Evolutionary conservation across 2,888 invertebrate species (phyloP), one percentile per base, ranked within the genome.

Genomic region (Catonia carolina): DNA sequence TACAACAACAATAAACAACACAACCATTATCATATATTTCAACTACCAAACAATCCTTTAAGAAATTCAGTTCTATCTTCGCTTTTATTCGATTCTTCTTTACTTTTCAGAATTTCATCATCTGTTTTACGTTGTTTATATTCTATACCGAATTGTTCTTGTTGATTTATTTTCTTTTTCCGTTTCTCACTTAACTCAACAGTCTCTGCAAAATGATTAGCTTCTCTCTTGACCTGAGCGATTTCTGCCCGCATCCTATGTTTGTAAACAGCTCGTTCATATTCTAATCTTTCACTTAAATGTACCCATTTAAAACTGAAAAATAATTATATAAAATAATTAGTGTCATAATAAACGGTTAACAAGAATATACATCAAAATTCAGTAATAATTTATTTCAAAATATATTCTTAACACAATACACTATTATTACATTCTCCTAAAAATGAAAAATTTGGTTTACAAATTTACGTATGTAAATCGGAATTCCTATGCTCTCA

Each of bases 241-340:
- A 96, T 88, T 75, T 96, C 96, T 0, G 87, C 82, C 63, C 86
- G 76, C 61, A 95, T 73, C 68, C 90, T 83, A 71, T 96, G 94
- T 69, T 88, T 85, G 66, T 86, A 84, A 1, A 91, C 89, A 17
- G 92, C 92, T 70, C 85, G 85, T 72, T 98, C 97, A 72, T 95
- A 96, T 2, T 89, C 89, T 64, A 98, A 75, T 64, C 95, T 80
- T 74, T 98, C 98, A 70, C 89, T 90, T 39, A 99, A 77, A 73
- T 99, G 96, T 23, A 85, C 78, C 98, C 98, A 99, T 74, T 96
- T 96, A 70, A 98, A 98, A 63, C 89, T 81, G 60, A 35, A 72
- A 62, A 51, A 42, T 45, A 62, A 31, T 23, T 17, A 61, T 7
- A 22, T 47, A 14, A 55, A 48, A 48, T 31, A 35, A 37, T 14